Evolutionary conservation across 1,140 invertebrate species (phyloP), one percentile per base, ranked within the genome.

Genomic region (Ceratosolen fusciceps): DNA sequence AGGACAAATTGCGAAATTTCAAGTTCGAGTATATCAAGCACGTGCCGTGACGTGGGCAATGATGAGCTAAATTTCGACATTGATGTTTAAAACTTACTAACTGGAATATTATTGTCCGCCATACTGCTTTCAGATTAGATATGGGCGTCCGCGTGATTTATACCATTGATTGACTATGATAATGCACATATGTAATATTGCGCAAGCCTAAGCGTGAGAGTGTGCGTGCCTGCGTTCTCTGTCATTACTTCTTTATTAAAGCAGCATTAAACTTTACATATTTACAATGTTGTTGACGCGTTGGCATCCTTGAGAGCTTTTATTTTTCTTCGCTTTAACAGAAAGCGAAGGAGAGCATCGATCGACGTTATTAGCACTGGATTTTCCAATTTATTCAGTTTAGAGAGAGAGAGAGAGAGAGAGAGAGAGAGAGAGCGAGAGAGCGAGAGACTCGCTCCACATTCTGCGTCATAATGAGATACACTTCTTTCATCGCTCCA

Each of bases 1-100:
- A 65, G 29, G 29, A 65, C 26, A 65, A 65, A 65, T 65, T 37
- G 29, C 21, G 60, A 65, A 65, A 65, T 37, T 65, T 19, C 60
- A 37, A 9, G 14, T 37, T 65, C 37, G 14, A 21, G 60, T 65
- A 31, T 62, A 65, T 37, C 31, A 65, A 56, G 0, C 31, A n/a
- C 19, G 10, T 0, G 19, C 34, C 8, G 37, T 37, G 60, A 65
- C 60, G 60, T 31, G 60, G n/a, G 14, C 31, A 65, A 37, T n/a
- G 34, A 65, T 37, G 60, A 62, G 60, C n/a, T 37, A 21, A 37
- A 65, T 65, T 65, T 65, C 31, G 19, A 65, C 31, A 65, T 65
- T 37, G 60, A 65, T 65, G 5, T 65, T 65, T 65, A 37, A 65
- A 62, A 37, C 60, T 8, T 7, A 37, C 26, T 37, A 37, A 8